Evolutionary conservation across 2,888 invertebrate genomes (phyloP), one percentile per base, ranked within the genome.

Genomic region (Platycheirus rosarum): DNA sequence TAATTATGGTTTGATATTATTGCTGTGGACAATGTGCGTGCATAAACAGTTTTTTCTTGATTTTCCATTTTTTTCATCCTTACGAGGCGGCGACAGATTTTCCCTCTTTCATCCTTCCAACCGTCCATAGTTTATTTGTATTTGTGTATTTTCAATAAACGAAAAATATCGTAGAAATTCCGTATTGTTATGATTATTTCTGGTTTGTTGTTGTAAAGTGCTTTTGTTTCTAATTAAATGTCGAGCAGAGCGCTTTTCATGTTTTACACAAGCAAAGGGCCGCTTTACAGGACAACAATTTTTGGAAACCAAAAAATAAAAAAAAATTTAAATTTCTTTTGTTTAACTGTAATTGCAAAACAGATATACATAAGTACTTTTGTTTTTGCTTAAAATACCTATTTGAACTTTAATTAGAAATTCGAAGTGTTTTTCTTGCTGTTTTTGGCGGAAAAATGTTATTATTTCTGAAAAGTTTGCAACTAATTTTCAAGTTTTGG

Each of bases 1-100:
- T 75, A 79, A 74, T 79, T 75, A 75, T 32, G 63, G 69, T 37
- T 74, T 55, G 40, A 57, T 73, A 63, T 68, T 69, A 74, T 71
- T 70, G 35, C 57, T 46, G 18, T 23, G 73, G 57, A 16, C 48
- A 75, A 74, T 69, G 63, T 79, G 78, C 78, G 78, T 79, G 79
- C 75, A 63, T 60, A 42, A 63, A 46, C 57, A 69, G 14, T 57
- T 69, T n/a, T 6, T 57, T 14, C 16, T 8, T 32, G 29, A 8
- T 32, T 23, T 60, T 51, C 14, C 26, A 18, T 29, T 37, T 14
- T 20, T 42, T 42, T 20, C 18, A 11, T 11, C 16, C 11, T 29
- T 2, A 3, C 16, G 16, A 13, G 57, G 14, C 14, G 51, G 9
- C 26, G 11, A 1, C 16, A 16, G 16, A 9, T 49, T 18, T 14